These are phyloP conservation scores for Halictus ligatus DNA, from an alignment of 2,888 invertebrate species.

Conservation along the genomic window DNA sequence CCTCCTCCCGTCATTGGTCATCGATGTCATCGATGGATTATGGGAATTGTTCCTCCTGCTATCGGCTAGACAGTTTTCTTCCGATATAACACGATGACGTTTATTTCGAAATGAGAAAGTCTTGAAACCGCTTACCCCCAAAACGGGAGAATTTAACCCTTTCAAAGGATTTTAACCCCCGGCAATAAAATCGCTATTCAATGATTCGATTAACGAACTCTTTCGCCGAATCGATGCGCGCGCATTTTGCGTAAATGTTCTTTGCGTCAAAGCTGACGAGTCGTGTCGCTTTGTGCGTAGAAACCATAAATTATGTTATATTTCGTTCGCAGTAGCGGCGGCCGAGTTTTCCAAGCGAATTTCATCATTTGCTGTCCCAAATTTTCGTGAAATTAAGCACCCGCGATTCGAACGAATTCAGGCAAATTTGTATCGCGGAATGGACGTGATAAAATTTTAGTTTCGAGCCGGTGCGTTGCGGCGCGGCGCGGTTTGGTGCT, in stretches of 20 bases:
- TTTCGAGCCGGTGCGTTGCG: neutral
- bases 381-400: constrained; percentile 1
- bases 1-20: neutral
- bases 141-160: too few species aligned
- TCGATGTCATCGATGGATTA: neutral
- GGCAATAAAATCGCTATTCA: too few species aligned
- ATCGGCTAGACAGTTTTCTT: too few species aligned
- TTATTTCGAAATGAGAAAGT: too few species aligned
- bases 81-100: too few species aligned
- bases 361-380: neutral
- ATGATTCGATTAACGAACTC: too few species aligned
- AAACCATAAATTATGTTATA: neutral
- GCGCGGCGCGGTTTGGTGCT: too few species aligned
- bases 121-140: too few species aligned
- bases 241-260: neutral
- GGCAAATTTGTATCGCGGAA: constrained; percentile 7
- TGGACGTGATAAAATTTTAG: neutral
- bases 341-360: neutral
- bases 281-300: neutral
- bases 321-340: neutral
- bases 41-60: too few species aligned
- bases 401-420: neutral
- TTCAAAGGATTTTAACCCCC: too few species aligned
- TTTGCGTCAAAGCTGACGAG: neutral
- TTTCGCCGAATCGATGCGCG: too few species aligned